Percentiles rank a stretch among this genome's conserved stretches.
These are phyloP conservation scores for Trogon melanurus DNA, from an alignment of 2,113 vertebrate species.

Conservation along the genomic window DNA sequence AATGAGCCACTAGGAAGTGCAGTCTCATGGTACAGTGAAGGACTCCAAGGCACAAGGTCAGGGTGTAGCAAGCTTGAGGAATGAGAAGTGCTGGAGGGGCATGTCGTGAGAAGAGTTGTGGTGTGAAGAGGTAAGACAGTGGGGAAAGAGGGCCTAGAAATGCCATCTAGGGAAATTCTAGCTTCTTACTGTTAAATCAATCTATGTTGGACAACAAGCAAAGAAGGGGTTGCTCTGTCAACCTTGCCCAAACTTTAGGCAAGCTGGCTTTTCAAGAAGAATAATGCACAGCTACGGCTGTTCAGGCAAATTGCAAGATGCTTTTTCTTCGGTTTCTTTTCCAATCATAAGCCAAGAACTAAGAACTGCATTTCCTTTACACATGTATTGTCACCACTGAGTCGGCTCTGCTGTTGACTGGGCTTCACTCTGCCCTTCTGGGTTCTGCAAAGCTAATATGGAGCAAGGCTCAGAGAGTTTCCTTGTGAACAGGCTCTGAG, in stretches of 20 bases:
- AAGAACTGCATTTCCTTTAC: background rate
- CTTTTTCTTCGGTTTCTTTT: background rate
- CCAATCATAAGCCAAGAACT: background rate
- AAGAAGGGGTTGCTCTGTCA: background rate
- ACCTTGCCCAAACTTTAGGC: background rate
- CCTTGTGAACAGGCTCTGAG: background rate
- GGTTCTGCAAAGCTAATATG: background rate
- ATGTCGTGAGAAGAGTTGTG: background rate
- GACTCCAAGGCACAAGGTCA: background rate
- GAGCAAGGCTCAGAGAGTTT: background rate
- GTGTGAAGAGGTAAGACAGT: background rate
- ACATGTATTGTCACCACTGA: fast-evolving
- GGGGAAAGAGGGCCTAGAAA: background rate
- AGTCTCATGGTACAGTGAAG: background rate
- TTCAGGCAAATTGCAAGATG: background rate
- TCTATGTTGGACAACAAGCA: background rate
- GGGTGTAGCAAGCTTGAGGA: background rate
- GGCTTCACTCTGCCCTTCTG: background rate
- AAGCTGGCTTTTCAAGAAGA: background rate
- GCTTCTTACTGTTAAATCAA: background rate
- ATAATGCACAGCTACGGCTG: background rate
- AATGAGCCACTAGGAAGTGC: background rate
- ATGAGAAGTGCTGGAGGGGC: background rate
- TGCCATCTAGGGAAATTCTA: background rate
- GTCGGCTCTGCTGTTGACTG: background rate